These are phyloP conservation scores for Pammene fasciana DNA, from an alignment of 2,888 invertebrate species.

Conservation along the genomic window DNA sequence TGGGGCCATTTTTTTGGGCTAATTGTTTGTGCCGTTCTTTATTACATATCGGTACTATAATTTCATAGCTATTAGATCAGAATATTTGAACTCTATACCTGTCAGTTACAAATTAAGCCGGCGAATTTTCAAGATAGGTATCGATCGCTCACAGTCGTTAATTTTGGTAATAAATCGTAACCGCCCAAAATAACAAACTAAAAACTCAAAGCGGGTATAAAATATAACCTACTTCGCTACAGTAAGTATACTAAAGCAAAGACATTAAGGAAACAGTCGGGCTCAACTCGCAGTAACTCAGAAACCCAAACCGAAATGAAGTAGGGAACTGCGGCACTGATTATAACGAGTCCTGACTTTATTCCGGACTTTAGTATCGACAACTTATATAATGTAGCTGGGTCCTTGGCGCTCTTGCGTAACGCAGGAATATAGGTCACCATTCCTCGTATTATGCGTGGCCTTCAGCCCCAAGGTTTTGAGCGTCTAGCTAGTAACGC, in stretches of 20 bases:
- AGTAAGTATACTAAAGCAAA: background rate
- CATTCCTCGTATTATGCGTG: conserved; percentile 28
- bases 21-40: too few relatives aligned
- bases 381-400: conserved; percentile 31
- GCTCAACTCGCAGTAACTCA: conserved; percentile 3
- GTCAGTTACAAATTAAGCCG: too few relatives aligned
- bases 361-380: conserved; percentile 35
- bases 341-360: conserved; percentile 30
- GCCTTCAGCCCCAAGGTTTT: conserved; percentile 23
- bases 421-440: conserved; percentile 39
- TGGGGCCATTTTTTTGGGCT: too few relatives aligned
- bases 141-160: too few relatives aligned
- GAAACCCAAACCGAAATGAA: conserved; percentile 13
- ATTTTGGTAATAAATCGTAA: too few relatives aligned
- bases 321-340: conserved; percentile 16
- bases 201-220: too few relatives aligned
- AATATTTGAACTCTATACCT: too few relatives aligned
- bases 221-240: background rate
- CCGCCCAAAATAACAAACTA: too few relatives aligned
- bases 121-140: too few relatives aligned
- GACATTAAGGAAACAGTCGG: conserved; percentile 5
- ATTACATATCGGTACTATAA: too few relatives aligned
- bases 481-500: conserved; percentile 4
- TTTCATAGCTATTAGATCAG: too few relatives aligned
- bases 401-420: conserved; percentile 37